These are phyloP conservation scores for Urophycis tenuis DNA, from an alignment of 2,797 vertebrate species.

Conservation along the genomic window DNA sequence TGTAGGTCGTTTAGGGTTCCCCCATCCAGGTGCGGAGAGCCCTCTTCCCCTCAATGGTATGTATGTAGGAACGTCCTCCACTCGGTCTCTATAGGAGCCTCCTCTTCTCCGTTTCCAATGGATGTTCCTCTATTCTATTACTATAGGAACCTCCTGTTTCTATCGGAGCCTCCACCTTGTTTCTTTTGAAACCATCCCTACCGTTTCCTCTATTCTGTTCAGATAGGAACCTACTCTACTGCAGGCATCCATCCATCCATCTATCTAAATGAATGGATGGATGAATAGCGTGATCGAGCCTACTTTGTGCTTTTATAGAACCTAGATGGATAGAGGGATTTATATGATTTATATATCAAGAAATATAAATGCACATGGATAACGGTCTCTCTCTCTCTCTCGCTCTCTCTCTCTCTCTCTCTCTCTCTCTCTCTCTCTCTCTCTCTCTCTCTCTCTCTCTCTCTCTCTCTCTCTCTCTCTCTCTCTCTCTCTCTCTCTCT, in stretches of 20 bases:
- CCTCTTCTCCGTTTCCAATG: not conserved
- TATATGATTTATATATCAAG: not conserved
- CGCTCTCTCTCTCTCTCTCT: not conserved
- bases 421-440: not conserved
- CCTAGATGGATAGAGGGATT: not conserved
- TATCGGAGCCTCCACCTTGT: not conserved
- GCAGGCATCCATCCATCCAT: not conserved
- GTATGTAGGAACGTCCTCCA: conserved; percentile 45
- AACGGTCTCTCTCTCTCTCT: not conserved
- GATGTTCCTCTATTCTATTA: not conserved
- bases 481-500: not conserved
- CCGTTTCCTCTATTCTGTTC: not conserved
- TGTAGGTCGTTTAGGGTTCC: conserved; percentile 82
- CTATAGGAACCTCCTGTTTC: not conserved
- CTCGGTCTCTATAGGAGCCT: not conserved
- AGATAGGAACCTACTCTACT: conserved; percentile 13
- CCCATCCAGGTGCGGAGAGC: conserved; percentile 80
- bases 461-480: not conserved
- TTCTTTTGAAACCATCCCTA: too few species aligned
- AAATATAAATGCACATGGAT: not conserved
- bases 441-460: not conserved
- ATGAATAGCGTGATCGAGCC: not conserved
- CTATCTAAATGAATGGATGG: too few species aligned
- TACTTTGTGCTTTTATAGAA: not conserved
- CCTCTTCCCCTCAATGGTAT: conserved; percentile 84